These are phyloP conservation scores for Bettongia penicillata DNA, from an alignment of 2,113 vertebrate genomes.

Conservation along the genomic window DNA sequence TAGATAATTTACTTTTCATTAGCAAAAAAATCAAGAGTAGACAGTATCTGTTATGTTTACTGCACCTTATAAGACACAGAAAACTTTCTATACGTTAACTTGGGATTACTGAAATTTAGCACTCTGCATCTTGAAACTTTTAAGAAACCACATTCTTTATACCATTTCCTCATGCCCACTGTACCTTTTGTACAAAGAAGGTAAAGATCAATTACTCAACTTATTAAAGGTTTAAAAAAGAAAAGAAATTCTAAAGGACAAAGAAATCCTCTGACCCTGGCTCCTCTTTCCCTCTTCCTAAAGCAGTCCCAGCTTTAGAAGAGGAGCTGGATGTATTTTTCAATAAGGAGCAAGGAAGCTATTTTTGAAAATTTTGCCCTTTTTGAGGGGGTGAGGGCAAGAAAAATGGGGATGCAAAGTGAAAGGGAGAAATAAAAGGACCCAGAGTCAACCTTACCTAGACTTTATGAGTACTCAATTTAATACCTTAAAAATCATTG, in stretches of 20 bases:
- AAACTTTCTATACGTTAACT: neutral
- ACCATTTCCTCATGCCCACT: neutral
- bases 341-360: neutral
- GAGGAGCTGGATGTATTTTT: neutral
- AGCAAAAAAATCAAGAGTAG: neutral
- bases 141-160: neutral
- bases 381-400: neutral
- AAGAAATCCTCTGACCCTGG: neutral
- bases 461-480: neutral
- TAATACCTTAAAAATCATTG: neutral
- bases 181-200: neutral
- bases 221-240: neutral
- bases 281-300: neutral
- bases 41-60: neutral
- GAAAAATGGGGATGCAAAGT: neutral
- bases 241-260: neutral
- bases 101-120: neutral
- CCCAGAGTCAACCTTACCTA: neutral
- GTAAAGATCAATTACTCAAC: neutral
- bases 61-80: neutral
- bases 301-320: neutral
- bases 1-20: no score
- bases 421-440: neutral
- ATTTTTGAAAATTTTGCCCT: neutral
- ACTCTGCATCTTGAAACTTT: neutral